Conservation (phyloP, 2,113 vertebrate species). For the Romanogobio albipinnatus region DNA sequence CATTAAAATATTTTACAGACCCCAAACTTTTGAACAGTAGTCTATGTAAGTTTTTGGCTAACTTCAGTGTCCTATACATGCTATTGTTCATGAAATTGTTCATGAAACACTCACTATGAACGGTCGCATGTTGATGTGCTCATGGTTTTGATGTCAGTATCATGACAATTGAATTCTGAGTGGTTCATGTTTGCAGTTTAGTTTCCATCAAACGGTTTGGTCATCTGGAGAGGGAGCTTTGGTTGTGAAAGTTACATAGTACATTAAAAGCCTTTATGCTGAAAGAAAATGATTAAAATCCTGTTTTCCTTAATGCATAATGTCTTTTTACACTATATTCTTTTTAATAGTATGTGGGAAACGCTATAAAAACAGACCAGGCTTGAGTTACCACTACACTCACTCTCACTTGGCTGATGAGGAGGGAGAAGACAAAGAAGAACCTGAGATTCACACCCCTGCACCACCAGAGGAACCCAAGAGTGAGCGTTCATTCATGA, state of each 20-base stretch:
- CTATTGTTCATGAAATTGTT: not conserved
- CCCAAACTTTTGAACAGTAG: not conserved
- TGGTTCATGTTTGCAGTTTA: too few relatives aligned
- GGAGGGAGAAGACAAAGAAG: conserved; percentile 96
- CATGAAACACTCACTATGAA: not conserved
- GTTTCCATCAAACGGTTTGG: not conserved
- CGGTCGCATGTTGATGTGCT: not conserved
- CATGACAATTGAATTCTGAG: too few relatives aligned
- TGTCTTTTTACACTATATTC: not conserved
- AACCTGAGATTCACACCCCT: conserved; percentile 89
- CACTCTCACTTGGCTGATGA: conserved; percentile 96
- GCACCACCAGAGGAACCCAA: conserved; percentile 92
- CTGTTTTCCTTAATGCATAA: not conserved
- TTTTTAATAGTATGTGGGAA: conserved; percentile 88
- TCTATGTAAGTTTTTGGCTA: not conserved
- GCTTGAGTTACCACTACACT: conserved; percentile 95
- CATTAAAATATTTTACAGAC: not conserved
- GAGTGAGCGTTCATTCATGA: conserved; percentile 76
- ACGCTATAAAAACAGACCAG: conserved; percentile 96
- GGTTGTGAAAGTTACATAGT: not conserved
- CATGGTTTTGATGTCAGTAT: not conserved
- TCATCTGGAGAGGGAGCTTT: not conserved
- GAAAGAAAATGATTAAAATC: not conserved
- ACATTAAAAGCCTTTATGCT: not conserved
- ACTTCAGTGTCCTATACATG: not conserved